Evolutionary conservation across 2,113 vertebrate species (phyloP).

Genomic region (Syngnathus floridae): DNA sequence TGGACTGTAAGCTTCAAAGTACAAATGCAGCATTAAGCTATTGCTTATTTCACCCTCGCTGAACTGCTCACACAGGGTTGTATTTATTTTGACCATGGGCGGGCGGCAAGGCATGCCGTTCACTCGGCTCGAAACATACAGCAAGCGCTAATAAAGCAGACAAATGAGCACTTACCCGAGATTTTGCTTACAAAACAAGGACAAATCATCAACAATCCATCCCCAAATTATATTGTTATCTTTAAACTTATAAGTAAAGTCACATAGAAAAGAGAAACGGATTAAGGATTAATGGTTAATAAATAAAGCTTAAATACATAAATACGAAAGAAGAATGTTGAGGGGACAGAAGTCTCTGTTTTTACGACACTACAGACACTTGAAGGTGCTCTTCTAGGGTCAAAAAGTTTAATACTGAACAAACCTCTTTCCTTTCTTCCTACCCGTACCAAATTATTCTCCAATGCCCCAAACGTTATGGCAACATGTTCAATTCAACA

Average conservation of each 20-base stretch:
- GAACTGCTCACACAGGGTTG: slow-evolving; percentile 42
- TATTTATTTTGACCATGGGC: slow-evolving; percentile 43
- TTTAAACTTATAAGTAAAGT: slow-evolving; percentile 11
- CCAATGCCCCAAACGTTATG: slow-evolving; percentile 34
- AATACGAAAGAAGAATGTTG: not conserved
- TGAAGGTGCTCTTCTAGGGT: slow-evolving; percentile 62
- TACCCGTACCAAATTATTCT: slow-evolving; percentile 22
- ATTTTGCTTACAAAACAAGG: slow-evolving; percentile 16
- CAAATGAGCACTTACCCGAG: slow-evolving; percentile 11
- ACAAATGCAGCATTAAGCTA: slow-evolving; percentile 62
- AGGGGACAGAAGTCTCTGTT: slow-evolving; percentile 36
- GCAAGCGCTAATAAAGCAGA: slow-evolving; percentile 13
- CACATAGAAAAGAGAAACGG: slow-evolving; percentile 18
- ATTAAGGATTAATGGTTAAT: slow-evolving; percentile 2
- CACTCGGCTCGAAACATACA: slow-evolving; percentile 6
- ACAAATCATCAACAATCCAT: slow-evolving; percentile 17
- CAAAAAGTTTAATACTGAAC: slow-evolving; percentile 63
- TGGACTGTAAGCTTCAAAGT: slow-evolving; percentile 68
- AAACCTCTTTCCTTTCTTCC: slow-evolving; percentile 24
- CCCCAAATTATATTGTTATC: slow-evolving; percentile 7
- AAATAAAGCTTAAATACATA: not conserved
- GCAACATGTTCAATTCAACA: slow-evolving; percentile 40
- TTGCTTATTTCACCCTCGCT: slow-evolving; percentile 47
- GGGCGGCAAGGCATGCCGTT: slow-evolving; percentile 41
- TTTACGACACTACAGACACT: slow-evolving; percentile 51